Percentiles rank a stretch among this genome's conserved stretches.
phyloP scores from a whole-genome alignment of 2,888 invertebrate species.

The Spatulosminthurus flaviceps region DNA sequence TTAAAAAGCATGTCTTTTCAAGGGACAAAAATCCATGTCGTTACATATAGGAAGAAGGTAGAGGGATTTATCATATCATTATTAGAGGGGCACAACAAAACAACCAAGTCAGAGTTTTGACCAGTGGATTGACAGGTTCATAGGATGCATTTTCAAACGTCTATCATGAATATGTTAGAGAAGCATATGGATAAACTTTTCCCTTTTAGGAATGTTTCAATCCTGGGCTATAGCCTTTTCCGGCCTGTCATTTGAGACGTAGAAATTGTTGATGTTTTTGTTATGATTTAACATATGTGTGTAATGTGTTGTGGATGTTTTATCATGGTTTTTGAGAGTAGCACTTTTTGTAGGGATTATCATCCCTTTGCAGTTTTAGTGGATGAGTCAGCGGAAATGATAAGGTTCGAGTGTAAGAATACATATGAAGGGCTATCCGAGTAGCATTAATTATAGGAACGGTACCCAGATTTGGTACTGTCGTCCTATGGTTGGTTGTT shows the following conservation, averaged over 20 bases:
- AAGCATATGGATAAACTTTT: not conserved
- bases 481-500: too few species aligned
- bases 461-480: too few species aligned
- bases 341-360: not conserved
- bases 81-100: not conserved
- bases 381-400: conserved; percentile 42
- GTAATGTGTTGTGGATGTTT: too few species aligned
- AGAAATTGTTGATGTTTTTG: too few species aligned
- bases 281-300: too few species aligned
- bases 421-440: too few species aligned
- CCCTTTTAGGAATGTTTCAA: not conserved
- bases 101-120: conserved; percentile 7
- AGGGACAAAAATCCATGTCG: too few species aligned
- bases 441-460: too few species aligned
- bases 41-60: not conserved
- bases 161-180: not conserved
- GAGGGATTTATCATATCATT: not conserved
- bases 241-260: conserved; percentile 14
- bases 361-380: not conserved
- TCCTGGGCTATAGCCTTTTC: conserved; percentile 8
- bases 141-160: conserved; percentile 38
- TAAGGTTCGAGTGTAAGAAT: not conserved
- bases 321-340: not conserved
- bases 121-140: conserved; percentile 16
- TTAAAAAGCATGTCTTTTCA: not conserved